Evolutionary conservation across 2,113 vertebrate genomes (phyloP), one percentile per base, ranked within the genome.

Genomic region (Sterrhoptilus dennistouni): DNA sequence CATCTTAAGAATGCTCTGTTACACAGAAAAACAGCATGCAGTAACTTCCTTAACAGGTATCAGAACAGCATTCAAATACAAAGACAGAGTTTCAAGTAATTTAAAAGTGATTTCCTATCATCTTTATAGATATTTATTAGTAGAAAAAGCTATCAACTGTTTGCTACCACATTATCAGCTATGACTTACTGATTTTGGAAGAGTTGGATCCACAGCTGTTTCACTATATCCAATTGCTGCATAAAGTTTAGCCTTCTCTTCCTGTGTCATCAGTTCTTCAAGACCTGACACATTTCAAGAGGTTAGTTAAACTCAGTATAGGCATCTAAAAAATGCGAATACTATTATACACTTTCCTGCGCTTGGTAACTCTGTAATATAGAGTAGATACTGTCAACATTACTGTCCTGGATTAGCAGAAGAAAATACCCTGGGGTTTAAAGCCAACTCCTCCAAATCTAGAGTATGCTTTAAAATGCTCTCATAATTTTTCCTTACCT

Each of bases 171-270:
- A 20, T 5, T 91, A 25, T 19, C 8, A 12, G 24, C 70, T 87
- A 56, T 29, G 27, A 96, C 99, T 98, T 97, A 99, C 99, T 77
- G 98, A 95, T 98, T 99, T 99, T 91, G 99, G 99, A 97, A 99
- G 97, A 50, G 99, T 99, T 94, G 98, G 99, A 97, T 99, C 99
- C 77, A 98, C 98, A 77, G 98, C 98, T 12, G 98, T 98, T 94
- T 99, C 99, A 92, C 99, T 99, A 96, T 99, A 99, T 79, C 99
- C 99, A 90, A 99, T 99, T 96, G 99, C 99, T 97, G 99, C 98
- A 98, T 99, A 99, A 86, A 99, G 98, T 97, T 98, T 99, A 93
- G 97, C 54, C 96, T 99, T 99, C 96, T 99, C 99, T 91, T 98
- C 98, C 59, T 96, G 29, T 22, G 99, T 99, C 98, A 99, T 98